Base-by-base conservation (phyloP, 1,140 invertebrate species). In the Ceratina australensis region DNA sequence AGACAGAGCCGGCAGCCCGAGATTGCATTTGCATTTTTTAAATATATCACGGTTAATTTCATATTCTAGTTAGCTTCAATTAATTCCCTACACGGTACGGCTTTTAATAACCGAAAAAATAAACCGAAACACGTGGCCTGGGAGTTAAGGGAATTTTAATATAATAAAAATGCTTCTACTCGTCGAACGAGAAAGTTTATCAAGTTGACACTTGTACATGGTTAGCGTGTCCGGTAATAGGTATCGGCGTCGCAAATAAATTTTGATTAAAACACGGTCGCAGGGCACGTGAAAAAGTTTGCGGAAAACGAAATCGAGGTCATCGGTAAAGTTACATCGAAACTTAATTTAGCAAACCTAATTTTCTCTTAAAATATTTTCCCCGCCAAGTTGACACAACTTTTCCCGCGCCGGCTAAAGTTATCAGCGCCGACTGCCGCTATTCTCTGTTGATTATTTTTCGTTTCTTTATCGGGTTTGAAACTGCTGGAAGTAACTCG, bases 311-410 rank as follows among this genome's bases (percentile, higher is more conserved):
- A 61, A 18, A 28, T 54, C 20, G 0, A 28, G 61, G 71, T 42
- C 28, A 54, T 47, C 24, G n/a, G 22, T 13, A 20, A 24, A 33
- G 71, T 73, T 73, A 73, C 60, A 20, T 10, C 28, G 16, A 26
- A 73, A 64, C n/a, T 64, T 64, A 42, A 72, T 73, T 54, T 73
- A n/a, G 22, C 22, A n/a, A 52, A 61, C 49, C 20, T 54, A 56
- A 56, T 56, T 56, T 52, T 49, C 64, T 64, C 24, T 54, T 52
- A 60, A 64, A 61, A 64, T 73, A 73, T 50, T 73, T 73, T 18
- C 33, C 71, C 8, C n/a, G 18, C 47, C 33, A 18, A 8, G 26
- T 72, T 72, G 60, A 63, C 42, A 33, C 15, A 61, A 26, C 5
- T 42, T 24, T 47, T 42, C 26, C 33, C 16, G 28, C 22, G 22